Evolutionary conservation across 2,113 vertebrate genomes (phyloP).

Genomic region (Orcinus orca): DNA sequence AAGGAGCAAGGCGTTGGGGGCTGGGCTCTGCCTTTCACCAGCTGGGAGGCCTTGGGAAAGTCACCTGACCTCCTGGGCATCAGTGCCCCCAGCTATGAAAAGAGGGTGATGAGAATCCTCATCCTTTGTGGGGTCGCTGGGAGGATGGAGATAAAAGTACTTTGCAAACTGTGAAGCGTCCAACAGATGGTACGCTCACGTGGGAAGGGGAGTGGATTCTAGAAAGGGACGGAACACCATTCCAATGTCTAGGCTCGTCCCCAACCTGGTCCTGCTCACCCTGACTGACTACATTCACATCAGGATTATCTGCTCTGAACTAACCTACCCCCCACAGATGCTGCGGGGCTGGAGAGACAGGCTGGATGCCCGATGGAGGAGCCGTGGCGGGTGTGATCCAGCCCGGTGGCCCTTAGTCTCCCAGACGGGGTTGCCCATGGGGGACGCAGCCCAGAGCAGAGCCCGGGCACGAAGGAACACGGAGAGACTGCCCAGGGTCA

Average conservation of each 20-base stretch:
- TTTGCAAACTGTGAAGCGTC: not conserved
- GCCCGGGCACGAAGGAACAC: not conserved
- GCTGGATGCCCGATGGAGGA: fast-evolving
- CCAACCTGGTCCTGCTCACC: not conserved
- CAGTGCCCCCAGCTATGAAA: not conserved
- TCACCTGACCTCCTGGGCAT: not conserved
- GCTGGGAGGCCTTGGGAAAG: not conserved
- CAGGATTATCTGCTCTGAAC: not conserved
- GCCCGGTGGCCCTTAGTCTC: not conserved
- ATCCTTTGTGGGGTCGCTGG: not conserved
- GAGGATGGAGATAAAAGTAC: not conserved
- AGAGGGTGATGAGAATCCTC: not conserved
- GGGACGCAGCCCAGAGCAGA: not conserved
- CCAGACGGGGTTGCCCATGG: not conserved
- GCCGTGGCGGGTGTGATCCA: not conserved
- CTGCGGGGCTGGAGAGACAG: not conserved
- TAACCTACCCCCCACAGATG: no score
- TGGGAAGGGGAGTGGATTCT: not conserved
- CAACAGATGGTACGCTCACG: not conserved
- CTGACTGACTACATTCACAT: not conserved
- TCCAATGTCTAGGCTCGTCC: not conserved
- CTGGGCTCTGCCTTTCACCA: not conserved
- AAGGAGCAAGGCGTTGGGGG: not conserved
- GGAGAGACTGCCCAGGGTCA: not conserved
- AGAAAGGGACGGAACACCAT: not conserved